Base-by-base conservation (phyloP, 2,888 invertebrate species). In the Lacanobia oleracea region DNA sequence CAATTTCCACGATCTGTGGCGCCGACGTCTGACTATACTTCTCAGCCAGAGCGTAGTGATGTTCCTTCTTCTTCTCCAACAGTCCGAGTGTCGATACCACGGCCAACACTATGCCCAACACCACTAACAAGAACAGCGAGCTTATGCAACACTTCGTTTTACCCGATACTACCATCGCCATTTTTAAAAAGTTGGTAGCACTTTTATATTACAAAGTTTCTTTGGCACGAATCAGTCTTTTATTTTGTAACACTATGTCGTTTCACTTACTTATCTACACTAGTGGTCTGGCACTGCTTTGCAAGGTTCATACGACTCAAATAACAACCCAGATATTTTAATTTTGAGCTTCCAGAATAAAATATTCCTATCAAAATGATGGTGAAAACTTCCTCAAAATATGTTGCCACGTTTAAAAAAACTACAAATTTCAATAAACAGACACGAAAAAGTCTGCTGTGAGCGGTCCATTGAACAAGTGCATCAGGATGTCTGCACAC, bases 81-180 rank as follows among this genome's bases (percentile, higher is more conserved):
- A 90, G 74, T 10, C 88, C 87, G 66, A 93, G 40, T 0, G 94
- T 91, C 0, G 94, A 94, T 21, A 94, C 69, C 73, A 94, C 93
- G 8, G 94, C 92, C 62, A 95, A 83, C 59, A 83, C 87, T 18
- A 95, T 88, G 2, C 95, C 95, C 62, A 93, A 71, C 12, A 93
- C 21, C 71, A 94, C 88, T 16, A 95, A 67, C 10, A 94, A 8
- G 0, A 93, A 77, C 51, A 95, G 81, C 0, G 89, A 89, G 83
- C 91, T 91, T 67, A 94, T 88, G 77, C 93, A 94, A 77, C 93
- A 81, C 90, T 94, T 95, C 0, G 93, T 91, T 79, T 92, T 93
- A 43, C 87, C 88, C 1, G 95, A 94, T 67, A 94, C 91, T 10
- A 94, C 94, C 93, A 94, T 94, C 66, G 95, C 94, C 95, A 95